Conservation (phyloP, 2,797 vertebrate species). For the Anguilla pacifica region DNA sequence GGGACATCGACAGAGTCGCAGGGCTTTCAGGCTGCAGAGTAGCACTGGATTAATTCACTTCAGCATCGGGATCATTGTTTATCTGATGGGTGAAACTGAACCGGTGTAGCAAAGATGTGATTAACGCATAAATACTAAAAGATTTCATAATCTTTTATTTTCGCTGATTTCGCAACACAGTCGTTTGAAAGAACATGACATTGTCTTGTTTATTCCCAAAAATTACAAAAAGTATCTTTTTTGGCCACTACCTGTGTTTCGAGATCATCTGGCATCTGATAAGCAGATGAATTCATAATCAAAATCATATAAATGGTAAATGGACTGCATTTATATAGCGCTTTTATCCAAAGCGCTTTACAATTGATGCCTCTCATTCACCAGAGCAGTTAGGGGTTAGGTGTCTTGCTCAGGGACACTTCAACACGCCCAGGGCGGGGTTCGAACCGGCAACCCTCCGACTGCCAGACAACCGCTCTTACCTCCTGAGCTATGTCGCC, state of each 20-base stretch:
- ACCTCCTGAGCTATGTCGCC: too few species aligned
- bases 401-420: too few species aligned
- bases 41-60: neutral
- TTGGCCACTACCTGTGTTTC: neutral
- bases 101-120: neutral
- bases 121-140: neutral
- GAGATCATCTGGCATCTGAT: too few species aligned
- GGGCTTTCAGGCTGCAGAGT: neutral
- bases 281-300: too few species aligned
- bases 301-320: too few species aligned
- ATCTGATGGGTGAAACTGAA: neutral
- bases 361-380: too few species aligned
- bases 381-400: too few species aligned
- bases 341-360: too few species aligned
- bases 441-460: too few species aligned
- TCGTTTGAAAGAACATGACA: neutral
- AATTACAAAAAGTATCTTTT: neutral
- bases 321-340: too few species aligned
- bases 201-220: neutral
- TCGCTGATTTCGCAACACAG: neutral
- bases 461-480: too few species aligned
- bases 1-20: neutral
- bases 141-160: neutral
- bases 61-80: neutral
- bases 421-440: too few species aligned